phyloP scores from a whole-genome alignment of 2,888 invertebrate species.

The Diarsia brunnea region DNA sequence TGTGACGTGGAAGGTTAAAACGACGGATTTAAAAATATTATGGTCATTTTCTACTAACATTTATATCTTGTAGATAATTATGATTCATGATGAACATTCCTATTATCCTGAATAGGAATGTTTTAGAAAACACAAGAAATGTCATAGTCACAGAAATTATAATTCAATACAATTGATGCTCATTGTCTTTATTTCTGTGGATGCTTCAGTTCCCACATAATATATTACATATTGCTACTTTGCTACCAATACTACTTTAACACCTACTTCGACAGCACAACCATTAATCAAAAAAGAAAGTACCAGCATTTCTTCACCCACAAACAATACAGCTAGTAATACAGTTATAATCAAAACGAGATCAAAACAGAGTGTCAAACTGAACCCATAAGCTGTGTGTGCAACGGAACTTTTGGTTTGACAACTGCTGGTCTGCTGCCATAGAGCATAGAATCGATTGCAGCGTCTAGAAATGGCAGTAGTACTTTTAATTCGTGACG shows the following conservation, averaged over 20 bases:
- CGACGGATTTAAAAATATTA: background rate
- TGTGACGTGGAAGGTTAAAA: background rate
- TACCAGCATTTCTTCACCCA: background rate
- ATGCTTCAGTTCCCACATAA: background rate
- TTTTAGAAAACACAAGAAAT: too few relatives aligned
- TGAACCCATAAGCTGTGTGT: slow-evolving; percentile 18
- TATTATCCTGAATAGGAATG: too few relatives aligned
- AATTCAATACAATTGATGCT: background rate
- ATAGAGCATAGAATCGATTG: slow-evolving; percentile 1
- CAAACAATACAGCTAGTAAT: slow-evolving; percentile 13
- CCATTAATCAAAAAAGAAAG: slow-evolving; percentile 15
- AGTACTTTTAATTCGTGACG: background rate
- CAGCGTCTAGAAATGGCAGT: background rate
- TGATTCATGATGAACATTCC: too few relatives aligned
- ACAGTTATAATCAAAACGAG: slow-evolving; percentile 41
- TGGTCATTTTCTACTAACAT: background rate
- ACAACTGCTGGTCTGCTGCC: slow-evolving; percentile 34
- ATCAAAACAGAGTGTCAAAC: slow-evolving; percentile 35
- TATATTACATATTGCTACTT: background rate
- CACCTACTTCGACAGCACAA: background rate
- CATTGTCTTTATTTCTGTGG: background rate
- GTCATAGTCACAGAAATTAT: background rate
- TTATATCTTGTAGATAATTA: background rate
- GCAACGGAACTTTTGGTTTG: slow-evolving; percentile 64
- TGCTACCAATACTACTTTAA: background rate